Base-by-base conservation (phyloP, 2,113 vertebrate species). In the Neolamprologus devosi region DNA sequence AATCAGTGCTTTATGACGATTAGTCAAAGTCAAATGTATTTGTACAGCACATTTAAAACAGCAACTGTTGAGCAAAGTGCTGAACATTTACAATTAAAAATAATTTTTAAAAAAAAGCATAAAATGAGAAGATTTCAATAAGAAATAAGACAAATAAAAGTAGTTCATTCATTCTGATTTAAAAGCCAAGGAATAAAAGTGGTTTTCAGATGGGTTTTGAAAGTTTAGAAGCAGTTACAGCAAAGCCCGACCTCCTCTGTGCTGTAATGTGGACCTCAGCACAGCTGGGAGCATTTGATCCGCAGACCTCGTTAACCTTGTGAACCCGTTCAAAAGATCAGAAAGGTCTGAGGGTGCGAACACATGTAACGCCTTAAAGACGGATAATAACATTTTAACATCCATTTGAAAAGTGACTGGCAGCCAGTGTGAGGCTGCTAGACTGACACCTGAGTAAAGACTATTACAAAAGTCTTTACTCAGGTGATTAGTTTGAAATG, bases 281-380 rank as follows among this genome's bases (percentile, higher is more conserved):
- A 30, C 57, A 58, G 57, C 26, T 30, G 26, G 26, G 26, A 58
- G 26, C 26, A 9, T 30, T 30, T 58, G 26, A 58, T 3, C 57
- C 8, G 0, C 26, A 60, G 14, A 60, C 28, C 57, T 60, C 28
- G 9, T 10, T 30, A 16, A 16, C 14, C 28, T 17, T 6, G 28
- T 30, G 57, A 9, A 30, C 26, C 55, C 3, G 8, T 60, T 33
- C 16, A 33, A 63, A 63, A 63, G 58, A 19, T 19, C 28, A 33
- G 28, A 63, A 33, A 11, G 0, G 28, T 2, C 2, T 19, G 58
- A 33, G 58, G 58, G 58, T 33, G 28, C 16, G 0, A 11, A 33
- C 58, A 0, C 58, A 3, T 33, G 58, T 1, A 7, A 63, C 28
- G 0, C 58, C 58, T 33, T 33, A 19, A 63, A 63, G 28, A 63